These are phyloP conservation scores for Lysandra coridon DNA, from an alignment of 2,888 invertebrate species.

Conservation along the genomic window DNA sequence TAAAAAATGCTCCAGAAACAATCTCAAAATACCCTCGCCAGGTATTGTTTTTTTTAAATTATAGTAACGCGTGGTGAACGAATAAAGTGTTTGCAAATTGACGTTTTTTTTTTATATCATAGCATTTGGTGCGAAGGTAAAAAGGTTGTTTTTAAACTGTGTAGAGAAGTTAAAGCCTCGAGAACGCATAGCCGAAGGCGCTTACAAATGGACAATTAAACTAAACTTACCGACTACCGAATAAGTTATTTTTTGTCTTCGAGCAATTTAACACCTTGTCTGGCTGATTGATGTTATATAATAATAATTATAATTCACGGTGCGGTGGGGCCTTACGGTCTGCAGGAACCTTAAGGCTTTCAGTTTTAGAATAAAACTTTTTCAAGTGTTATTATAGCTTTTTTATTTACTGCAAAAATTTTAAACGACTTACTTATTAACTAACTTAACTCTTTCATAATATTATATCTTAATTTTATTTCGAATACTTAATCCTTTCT, in stretches of 20 bases:
- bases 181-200: slow-evolving; percentile 57
- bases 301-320: slow-evolving; percentile 35
- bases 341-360: not conserved
- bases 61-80: slow-evolving; percentile 54
- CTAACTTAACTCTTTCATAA: not conserved
- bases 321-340: slow-evolving; percentile 18
- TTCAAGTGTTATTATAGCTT: not conserved
- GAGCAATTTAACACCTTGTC: slow-evolving; percentile 70
- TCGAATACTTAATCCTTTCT: not conserved
- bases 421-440: not conserved
- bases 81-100: not conserved
- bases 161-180: slow-evolving; percentile 47
- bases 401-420: not conserved
- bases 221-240: slow-evolving; percentile 76
- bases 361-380: not conserved
- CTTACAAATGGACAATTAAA: slow-evolving; percentile 74
- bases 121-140: slow-evolving; percentile 45
- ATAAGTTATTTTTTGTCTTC: slow-evolving; percentile 70
- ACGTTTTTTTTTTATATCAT: slow-evolving; percentile 35
- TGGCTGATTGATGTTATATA: slow-evolving; percentile 63
- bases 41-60: slow-evolving; percentile 70
- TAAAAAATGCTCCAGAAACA: slow-evolving; percentile 71
- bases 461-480: not conserved
- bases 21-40: slow-evolving; percentile 75
- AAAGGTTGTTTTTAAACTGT: slow-evolving; percentile 33